Conservation (phyloP, 2,888 invertebrate genomes). For the Aspidiotus rigidus region DNA sequence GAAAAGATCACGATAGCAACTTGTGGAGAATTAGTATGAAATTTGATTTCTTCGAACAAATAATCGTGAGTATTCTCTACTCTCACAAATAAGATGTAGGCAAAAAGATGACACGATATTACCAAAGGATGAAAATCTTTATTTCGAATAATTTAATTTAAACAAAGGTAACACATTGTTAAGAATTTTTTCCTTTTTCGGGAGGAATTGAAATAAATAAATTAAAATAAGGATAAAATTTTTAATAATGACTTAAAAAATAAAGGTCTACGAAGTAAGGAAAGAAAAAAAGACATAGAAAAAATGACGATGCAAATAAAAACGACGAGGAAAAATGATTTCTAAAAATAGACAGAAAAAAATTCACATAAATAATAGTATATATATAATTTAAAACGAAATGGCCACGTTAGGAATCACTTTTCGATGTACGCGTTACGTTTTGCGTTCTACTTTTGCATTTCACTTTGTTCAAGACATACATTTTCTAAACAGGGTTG, state of each 20-base stretch:
- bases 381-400: constrained; percentile 18
- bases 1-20: constrained; percentile 71
- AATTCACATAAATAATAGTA: constrained; percentile 13
- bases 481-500: too few relatives aligned
- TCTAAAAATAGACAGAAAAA: constrained; percentile 3
- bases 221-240: constrained; percentile 12
- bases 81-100: background rate
- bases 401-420: constrained; percentile 33
- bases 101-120: too few relatives aligned
- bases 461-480: too few relatives aligned
- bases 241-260: constrained; percentile 9
- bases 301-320: background rate
- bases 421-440: constrained; percentile 15
- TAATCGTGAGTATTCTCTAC: background rate
- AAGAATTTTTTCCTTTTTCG: background rate
- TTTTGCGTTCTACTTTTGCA: constrained; percentile 3
- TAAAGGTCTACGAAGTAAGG: background rate
- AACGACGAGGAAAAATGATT: constrained; percentile 6
- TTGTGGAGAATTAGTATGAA: constrained; percentile 67
- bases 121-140: too few relatives aligned
- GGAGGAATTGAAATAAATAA: constrained; percentile 16
- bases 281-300: background rate
- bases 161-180: background rate
- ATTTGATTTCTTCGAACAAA: background rate
- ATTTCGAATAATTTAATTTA: constrained; percentile 18